A percentile compares a stretch with the other conserved stretches of the same genome.
These are phyloP conservation scores for Philaethria dido DNA, from an alignment of 2,888 invertebrate genomes.

Conservation along the genomic window DNA sequence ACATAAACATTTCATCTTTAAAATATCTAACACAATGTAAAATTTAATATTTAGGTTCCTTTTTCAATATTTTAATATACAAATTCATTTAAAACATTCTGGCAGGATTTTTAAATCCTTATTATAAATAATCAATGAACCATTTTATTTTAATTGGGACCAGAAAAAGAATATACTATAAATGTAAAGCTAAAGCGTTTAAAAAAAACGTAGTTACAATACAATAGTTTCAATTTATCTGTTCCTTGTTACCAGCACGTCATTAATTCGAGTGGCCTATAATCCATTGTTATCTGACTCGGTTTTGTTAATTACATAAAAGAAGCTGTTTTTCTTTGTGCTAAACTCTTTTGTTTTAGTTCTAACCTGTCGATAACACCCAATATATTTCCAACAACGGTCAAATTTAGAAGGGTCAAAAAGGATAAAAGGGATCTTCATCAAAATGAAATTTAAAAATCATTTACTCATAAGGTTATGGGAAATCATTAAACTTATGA, in stretches of 20 bases:
- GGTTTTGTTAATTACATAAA: slow-evolving; percentile 36
- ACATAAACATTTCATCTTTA: too few species aligned
- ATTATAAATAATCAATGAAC: background rate
- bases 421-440: slow-evolving; percentile 32
- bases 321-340: slow-evolving; percentile 28
- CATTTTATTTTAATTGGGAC: background rate
- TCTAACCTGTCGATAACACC: slow-evolving; percentile 18
- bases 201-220: background rate
- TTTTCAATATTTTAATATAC: too few species aligned
- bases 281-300: slow-evolving; percentile 28
- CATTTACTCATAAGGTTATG: slow-evolving; percentile 39
- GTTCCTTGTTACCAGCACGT: slow-evolving; percentile 25
- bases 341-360: slow-evolving; percentile 22
- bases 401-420: slow-evolving; percentile 28
- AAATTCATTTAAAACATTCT: too few species aligned
- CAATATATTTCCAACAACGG: slow-evolving; percentile 7
- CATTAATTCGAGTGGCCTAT: slow-evolving; percentile 28
- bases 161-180: background rate
- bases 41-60: too few species aligned
- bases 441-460: slow-evolving; percentile 46
- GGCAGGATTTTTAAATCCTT: background rate
- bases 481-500: slow-evolving; percentile 42
- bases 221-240: slow-evolving; percentile 26
- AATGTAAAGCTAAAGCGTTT: background rate
- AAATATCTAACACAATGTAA: too few species aligned